Evolutionary conservation across 2,888 invertebrate species (phyloP).

Genomic region (Anaspis maculata): DNA sequence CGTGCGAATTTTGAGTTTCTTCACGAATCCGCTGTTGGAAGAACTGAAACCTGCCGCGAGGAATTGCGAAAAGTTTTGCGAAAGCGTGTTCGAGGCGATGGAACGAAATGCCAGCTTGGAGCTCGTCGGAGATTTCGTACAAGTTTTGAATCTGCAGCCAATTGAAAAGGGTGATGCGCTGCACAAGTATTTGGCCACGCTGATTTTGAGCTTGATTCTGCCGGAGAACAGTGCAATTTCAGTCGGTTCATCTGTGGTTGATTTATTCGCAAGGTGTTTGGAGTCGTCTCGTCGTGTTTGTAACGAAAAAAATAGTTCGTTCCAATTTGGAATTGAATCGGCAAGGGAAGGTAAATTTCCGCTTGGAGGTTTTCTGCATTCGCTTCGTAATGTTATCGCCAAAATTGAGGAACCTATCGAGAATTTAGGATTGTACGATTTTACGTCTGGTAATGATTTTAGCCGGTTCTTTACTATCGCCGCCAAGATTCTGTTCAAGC

Average conservation of each 20-base stretch:
- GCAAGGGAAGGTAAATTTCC: slow-evolving; percentile 46
- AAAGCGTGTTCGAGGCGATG: slow-evolving; percentile 18
- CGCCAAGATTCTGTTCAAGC: slow-evolving; percentile 23
- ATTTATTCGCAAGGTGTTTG: slow-evolving; percentile 43
- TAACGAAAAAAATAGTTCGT: too few relatives aligned
- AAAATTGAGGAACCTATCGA: slow-evolving; percentile 42
- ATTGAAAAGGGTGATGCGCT: slow-evolving; percentile 17
- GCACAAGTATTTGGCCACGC: slow-evolving; percentile 33
- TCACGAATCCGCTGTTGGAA: slow-evolving; percentile 31
- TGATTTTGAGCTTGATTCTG: slow-evolving; percentile 44
- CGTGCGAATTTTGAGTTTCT: slow-evolving; percentile 42
- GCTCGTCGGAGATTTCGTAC: slow-evolving; percentile 16
- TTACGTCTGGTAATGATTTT: slow-evolving; percentile 37
- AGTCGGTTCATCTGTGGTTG: slow-evolving; percentile 37
- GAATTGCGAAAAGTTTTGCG: slow-evolving; percentile 17
- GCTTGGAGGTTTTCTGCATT: slow-evolving; percentile 49
- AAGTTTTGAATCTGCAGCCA: slow-evolving; percentile 18
- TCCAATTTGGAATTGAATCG: too few relatives aligned
- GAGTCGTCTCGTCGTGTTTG: slow-evolving; percentile 38
- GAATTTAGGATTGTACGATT: slow-evolving; percentile 43
- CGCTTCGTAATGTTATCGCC: slow-evolving; percentile 45
- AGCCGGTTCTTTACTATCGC: slow-evolving; percentile 41
- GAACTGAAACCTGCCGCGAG: too few relatives aligned
- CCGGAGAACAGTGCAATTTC: slow-evolving; percentile 39
- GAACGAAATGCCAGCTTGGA: slow-evolving; percentile 13